Evolutionary conservation across 1,140 invertebrate genomes (phyloP), one percentile per base, ranked within the genome.

Genomic region (Reticulitermes speratus): DNA sequence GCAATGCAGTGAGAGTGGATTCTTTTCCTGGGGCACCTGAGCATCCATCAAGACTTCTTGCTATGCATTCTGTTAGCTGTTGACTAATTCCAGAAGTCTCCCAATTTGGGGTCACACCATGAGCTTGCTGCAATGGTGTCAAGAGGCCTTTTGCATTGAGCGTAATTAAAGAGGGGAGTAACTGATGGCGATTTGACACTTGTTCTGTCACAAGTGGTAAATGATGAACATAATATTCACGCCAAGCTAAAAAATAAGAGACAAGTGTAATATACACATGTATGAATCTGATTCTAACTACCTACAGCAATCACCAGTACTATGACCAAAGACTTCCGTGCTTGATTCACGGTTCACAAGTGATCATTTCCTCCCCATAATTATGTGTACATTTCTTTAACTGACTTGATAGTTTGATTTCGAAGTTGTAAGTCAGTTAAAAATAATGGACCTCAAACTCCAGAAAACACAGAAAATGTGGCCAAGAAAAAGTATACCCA

Each of bases 141-240:
- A 65, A 65, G 59, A 65, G 59, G 21, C 59, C 59, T 88, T 86
- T 90, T 81, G 89, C 88, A 88, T 92, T 92, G 45, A 90, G 88
- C 5, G 90, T 90, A 87, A 93, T 89, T 44, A 94, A 87, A 48
- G 93, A 93, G 87, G 93, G 91, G 86, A 94, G 88, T 86, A 94
- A 87, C 87, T 91, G 89, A 88, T 89, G 14, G 19, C 32, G 87
- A 88, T 87, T 84, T 69, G 89, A 87, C 87, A 92, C 90, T 91
- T 94, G 93, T 87, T 93, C 90, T 87, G 91, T 90, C 86, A 94
- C 90, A 88, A 91, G 88, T 86, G 90, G 90, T 86, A 93, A 89
- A 88, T 91, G 91, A 87, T 91, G 90, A 84, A 91, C 88, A 88
- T 89, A 91, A 89, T 93, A 93, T 88, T 92, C 89, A 87, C 92